Percentiles rank a stretch among this genome's conserved stretches.
Evolutionary conservation across 2,113 vertebrate genomes (phyloP).

Genomic region (Labeo rohita): DNA sequence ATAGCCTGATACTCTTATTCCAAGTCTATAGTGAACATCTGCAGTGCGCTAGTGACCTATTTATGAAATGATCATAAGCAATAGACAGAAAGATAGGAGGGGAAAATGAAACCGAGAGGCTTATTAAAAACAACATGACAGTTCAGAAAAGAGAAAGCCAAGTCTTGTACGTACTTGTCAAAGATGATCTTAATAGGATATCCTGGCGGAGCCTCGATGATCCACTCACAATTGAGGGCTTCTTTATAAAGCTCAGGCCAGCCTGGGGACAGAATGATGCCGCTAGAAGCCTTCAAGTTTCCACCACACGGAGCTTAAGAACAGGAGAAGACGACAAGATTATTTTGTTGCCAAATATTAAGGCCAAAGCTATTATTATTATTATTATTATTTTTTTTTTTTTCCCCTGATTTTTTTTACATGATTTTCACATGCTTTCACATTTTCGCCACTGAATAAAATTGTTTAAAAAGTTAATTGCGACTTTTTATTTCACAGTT

Average conservation of each 20-base stretch:
- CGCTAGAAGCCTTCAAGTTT: conserved; percentile 90
- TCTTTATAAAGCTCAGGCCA: conserved; percentile 99
- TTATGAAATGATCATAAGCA: conserved; percentile 16
- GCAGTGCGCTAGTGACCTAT: conserved; percentile 6
- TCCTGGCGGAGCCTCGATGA: conserved; percentile 95
- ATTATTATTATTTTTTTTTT: too few species aligned
- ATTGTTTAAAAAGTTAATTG: too few species aligned
- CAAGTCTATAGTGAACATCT: not conserved
- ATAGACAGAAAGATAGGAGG: not conserved
- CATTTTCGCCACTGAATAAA: too few species aligned
- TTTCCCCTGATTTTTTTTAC: too few species aligned
- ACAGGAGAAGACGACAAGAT: not conserved
- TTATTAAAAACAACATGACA: not conserved
- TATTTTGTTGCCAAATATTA: not conserved
- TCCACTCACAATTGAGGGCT: conserved; percentile 96
- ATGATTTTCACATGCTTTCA: not conserved
- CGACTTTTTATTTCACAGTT: too few species aligned
- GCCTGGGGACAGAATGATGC: conserved; percentile 96
- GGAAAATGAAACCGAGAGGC: not conserved
- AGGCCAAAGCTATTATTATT: not conserved
- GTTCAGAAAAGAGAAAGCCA: not conserved
- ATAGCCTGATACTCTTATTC: not conserved
- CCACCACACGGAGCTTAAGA: conserved; percentile 91
- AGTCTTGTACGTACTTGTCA: conserved; percentile 84
- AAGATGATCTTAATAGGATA: conserved; percentile 99